Percentiles rank a stretch among this genome's conserved stretches.
Evolutionary conservation across 2,888 invertebrate genomes (phyloP).

Genomic region (Theretra japonica): DNA sequence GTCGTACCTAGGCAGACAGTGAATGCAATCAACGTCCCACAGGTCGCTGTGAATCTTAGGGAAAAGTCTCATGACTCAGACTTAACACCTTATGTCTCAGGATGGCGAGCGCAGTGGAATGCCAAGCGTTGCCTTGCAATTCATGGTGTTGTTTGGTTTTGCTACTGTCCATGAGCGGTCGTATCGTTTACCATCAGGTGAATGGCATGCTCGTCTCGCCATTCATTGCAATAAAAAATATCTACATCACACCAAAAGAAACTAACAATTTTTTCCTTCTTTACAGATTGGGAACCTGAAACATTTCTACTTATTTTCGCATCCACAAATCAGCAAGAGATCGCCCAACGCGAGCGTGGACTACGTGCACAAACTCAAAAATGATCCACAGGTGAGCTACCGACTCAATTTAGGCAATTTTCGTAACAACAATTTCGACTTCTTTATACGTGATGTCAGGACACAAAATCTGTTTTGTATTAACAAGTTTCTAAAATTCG

Average conservation of each 20-base stretch:
- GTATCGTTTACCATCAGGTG: too few relatives aligned
- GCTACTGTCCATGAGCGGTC: too few relatives aligned
- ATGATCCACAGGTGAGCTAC: constrained; percentile 75
- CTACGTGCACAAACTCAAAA: constrained; percentile 69
- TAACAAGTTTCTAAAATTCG: not conserved
- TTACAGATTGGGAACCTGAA: constrained; percentile 78
- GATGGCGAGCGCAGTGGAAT: too few relatives aligned
- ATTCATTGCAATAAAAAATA: too few relatives aligned
- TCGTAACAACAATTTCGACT: not conserved
- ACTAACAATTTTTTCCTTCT: constrained; percentile 46
- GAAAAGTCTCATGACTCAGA: too few relatives aligned
- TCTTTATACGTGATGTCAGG: not conserved
- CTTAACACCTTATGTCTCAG: too few relatives aligned
- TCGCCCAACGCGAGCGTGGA: constrained; percentile 72
- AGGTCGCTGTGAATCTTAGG: too few relatives aligned
- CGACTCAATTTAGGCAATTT: not conserved
- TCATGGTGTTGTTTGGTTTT: too few relatives aligned
- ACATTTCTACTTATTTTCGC: constrained; percentile 73
- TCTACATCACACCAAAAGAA: constrained; percentile 25
- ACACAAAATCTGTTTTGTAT: not conserved
- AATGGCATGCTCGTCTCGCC: too few relatives aligned
- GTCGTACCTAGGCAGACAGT: too few relatives aligned
- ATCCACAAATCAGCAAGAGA: constrained; percentile 75
- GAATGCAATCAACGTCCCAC: too few relatives aligned
- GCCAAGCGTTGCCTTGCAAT: too few relatives aligned